phyloP scores from a whole-genome alignment of 1,140 invertebrate genomes.

The Palaemon carinicauda region DNA sequence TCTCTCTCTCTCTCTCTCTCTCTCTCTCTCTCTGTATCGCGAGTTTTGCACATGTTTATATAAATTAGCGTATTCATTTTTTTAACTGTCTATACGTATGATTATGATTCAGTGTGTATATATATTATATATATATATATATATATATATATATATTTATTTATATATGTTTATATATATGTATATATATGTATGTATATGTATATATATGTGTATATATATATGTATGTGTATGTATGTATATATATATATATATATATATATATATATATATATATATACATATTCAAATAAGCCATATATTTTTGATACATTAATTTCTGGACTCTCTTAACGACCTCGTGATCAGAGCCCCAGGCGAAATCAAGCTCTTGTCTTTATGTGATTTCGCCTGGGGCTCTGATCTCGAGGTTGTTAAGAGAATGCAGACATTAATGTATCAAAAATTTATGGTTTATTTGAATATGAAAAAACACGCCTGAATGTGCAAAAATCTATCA shows the following conservation, averaged over 20 bases:
- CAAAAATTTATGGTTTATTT: too few species aligned
- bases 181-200: not conserved
- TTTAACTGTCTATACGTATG: not conserved
- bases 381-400: too few species aligned
- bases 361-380: too few species aligned
- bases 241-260: slow-evolving; percentile 2
- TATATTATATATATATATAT: not conserved
- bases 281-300: not conserved
- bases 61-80: not conserved
- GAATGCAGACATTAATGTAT: too few species aligned
- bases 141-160: not conserved
- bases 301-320: too few species aligned
- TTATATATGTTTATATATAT: not conserved
- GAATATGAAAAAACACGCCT: too few species aligned
- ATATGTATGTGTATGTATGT: not conserved
- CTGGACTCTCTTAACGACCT: too few species aligned
- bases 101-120: not conserved
- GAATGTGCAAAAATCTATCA: too few species aligned
- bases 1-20: too few species aligned
- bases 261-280: slow-evolving; percentile 2
- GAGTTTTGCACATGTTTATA: not conserved
- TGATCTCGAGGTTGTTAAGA: too few species aligned
- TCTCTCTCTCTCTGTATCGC: too few species aligned
- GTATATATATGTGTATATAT: not conserved
- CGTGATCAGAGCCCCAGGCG: too few species aligned